phyloP scores from a whole-genome alignment of 2,113 vertebrate species.

The Antigone vipio region DNA sequence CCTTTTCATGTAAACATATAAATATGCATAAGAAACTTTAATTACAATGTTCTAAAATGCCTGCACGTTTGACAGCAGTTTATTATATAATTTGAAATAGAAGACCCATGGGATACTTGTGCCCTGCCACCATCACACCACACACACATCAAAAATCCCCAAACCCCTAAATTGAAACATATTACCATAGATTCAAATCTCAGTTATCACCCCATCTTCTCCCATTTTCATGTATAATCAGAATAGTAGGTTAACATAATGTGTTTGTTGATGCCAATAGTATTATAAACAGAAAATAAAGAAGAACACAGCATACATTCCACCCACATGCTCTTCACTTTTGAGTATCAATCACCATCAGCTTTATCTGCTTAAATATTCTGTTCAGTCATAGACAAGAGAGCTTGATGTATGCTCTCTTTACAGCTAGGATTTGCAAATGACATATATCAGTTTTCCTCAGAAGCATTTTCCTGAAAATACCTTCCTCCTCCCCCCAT shows the following conservation, averaged over 20 bases:
- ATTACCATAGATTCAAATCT: background rate
- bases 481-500: background rate
- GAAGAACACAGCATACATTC: background rate
- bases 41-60: conserved; percentile 21
- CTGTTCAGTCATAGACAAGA: background rate
- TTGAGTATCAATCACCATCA: background rate
- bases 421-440: background rate
- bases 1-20: conserved; percentile 34
- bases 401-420: background rate
- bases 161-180: background rate
- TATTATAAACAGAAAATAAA: background rate
- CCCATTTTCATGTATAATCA: background rate
- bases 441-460: background rate
- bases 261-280: background rate
- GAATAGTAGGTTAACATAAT: background rate
- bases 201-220: background rate
- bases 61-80: background rate
- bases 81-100: conserved; percentile 14
- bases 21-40: conserved; percentile 50
- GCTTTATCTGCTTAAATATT: background rate
- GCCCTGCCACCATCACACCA: background rate
- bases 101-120: background rate
- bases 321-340: background rate
- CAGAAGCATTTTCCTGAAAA: background rate
- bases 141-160: background rate